These are phyloP conservation scores for Balaenoptera acutorostrata DNA, from an alignment of 2,113 vertebrate species.

Conservation along the genomic window DNA sequence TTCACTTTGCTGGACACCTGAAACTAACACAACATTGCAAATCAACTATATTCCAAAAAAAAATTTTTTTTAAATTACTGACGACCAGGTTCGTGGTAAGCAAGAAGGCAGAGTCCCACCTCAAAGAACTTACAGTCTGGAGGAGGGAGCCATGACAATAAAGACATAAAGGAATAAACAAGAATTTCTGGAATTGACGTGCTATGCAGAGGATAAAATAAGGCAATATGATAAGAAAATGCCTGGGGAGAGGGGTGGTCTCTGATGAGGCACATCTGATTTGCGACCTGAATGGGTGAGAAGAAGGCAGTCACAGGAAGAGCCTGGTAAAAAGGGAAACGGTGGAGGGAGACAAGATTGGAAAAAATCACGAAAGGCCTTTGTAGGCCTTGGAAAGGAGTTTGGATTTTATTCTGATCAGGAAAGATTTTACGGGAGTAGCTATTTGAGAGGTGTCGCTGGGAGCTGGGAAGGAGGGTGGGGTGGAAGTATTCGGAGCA, in stretches of 20 bases:
- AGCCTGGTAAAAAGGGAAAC: neutral
- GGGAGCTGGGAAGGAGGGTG: neutral
- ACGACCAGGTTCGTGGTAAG: neutral
- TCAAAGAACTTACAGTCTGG: neutral
- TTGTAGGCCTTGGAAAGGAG: neutral
- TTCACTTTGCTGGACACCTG: neutral
- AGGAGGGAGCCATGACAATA: neutral
- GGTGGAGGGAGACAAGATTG: neutral
- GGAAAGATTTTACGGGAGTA: neutral
- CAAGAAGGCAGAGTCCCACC: neutral
- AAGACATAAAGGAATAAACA: neutral
- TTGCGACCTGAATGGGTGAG: neutral
- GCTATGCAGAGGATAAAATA: neutral
- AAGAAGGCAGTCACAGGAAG: neutral
- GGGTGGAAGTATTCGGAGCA: neutral
- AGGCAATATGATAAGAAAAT: neutral
- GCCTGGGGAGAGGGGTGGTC: neutral
- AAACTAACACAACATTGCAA: neutral
- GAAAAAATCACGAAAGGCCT: neutral
- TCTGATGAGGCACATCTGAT: neutral
- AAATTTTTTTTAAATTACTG: fast-evolving
- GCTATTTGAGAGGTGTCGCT: neutral
- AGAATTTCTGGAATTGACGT: neutral
- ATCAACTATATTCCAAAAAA: neutral
- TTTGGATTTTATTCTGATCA: neutral